phyloP scores from a whole-genome alignment of 1,140 invertebrate genomes.

The Vollenhovia emeryi region DNA sequence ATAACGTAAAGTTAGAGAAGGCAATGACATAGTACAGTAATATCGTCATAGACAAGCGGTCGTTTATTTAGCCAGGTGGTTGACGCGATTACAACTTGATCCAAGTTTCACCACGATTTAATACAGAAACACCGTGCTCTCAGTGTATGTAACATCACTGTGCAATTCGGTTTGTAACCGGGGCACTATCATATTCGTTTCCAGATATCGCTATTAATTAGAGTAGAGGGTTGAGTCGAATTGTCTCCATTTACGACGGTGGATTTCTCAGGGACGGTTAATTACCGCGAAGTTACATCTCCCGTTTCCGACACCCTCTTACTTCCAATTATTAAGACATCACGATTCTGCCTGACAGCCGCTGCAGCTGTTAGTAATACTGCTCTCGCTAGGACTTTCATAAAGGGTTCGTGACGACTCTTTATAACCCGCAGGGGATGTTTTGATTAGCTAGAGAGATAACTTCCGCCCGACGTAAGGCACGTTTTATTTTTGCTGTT shows the following conservation, averaged over 20 bases:
- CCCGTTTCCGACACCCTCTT: conserved; percentile 58
- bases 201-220: conserved; percentile 70
- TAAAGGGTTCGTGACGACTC: not conserved
- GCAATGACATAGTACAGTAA: not conserved
- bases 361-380: conserved; percentile 1
- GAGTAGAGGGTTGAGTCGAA: conserved; percentile 55
- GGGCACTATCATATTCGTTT: conserved; percentile 9
- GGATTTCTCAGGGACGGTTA: conserved; percentile 54
- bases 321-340: conserved; percentile 64
- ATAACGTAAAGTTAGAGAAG: not conserved
- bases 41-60: not conserved
- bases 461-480: not conserved
- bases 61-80: conserved; percentile 36
- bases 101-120: conserved; percentile 42
- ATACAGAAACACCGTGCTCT: conserved; percentile 37
- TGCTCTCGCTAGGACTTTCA: not conserved
- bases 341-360: conserved; percentile 25
- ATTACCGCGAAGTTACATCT: conserved; percentile 64
- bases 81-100: conserved; percentile 64
- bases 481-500: not conserved
- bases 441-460: conserved; percentile 16
- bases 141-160: not conserved
- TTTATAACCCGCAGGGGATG: not conserved
- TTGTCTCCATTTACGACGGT: conserved; percentile 60
- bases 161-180: conserved; percentile 37